Percentiles rank a stretch among this genome's conserved stretches.
phyloP scores from a whole-genome alignment of 1,140 invertebrate genomes.

The Tribolium madens region DNA sequence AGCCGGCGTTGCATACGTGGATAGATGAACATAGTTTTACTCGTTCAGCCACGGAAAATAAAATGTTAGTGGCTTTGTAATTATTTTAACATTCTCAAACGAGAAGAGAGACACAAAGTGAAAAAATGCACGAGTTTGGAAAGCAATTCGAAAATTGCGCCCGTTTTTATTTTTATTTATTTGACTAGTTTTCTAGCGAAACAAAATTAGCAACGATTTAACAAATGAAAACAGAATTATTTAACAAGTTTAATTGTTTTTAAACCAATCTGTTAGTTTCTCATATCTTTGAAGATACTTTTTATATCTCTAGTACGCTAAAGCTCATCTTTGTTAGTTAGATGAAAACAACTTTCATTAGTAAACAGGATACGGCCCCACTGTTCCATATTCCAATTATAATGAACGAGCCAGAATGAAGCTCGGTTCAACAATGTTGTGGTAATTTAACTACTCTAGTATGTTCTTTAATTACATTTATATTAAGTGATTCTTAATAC shows the following conservation, averaged over 20 bases:
- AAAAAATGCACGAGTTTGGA: not conserved
- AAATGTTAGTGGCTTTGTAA: slow-evolving; percentile 21
- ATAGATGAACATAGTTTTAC: slow-evolving; percentile 33
- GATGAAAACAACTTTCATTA: slow-evolving; percentile 19
- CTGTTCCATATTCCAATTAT: slow-evolving; percentile 22
- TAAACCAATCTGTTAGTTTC: too few relatives aligned
- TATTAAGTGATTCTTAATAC: not conserved
- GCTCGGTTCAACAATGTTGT: slow-evolving; percentile 13
- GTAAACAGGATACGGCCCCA: slow-evolving; percentile 13
- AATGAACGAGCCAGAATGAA: slow-evolving; percentile 9
- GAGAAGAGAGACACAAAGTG: not conserved
- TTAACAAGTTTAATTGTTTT: too few relatives aligned
- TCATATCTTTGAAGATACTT: too few relatives aligned
- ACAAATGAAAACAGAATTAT: not conserved
- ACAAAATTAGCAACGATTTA: slow-evolving; percentile 1
- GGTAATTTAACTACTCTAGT: slow-evolving; percentile 7
- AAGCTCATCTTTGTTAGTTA: not conserved
- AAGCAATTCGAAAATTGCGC: not conserved
- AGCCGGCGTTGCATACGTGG: not conserved
- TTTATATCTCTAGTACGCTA: too few relatives aligned
- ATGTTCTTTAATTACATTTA: not conserved
- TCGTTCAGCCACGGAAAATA: slow-evolving; percentile 14
- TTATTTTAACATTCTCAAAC: slow-evolving; percentile 30
- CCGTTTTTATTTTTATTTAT: not conserved
- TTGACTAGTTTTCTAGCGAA: not conserved